A percentile compares a stretch with the other conserved stretches of the same genome.
phyloP scores from a whole-genome alignment of 2,113 vertebrate genomes.

The Kryptolebias marmoratus region DNA sequence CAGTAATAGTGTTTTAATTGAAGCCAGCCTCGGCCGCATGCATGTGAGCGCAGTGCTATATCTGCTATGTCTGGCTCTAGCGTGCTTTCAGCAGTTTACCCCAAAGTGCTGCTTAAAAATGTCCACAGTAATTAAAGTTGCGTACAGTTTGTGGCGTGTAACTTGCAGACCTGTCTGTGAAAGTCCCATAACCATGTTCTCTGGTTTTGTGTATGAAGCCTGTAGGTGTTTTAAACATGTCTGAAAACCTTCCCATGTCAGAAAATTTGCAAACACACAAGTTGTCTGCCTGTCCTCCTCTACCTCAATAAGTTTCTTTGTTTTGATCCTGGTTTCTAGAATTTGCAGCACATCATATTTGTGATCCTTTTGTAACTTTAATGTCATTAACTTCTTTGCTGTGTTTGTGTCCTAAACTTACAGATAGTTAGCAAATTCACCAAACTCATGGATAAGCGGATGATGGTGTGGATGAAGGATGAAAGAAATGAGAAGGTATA shows the following conservation, averaged over 20 bases:
- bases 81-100: slow-evolving; percentile 58
- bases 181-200: slow-evolving; percentile 38
- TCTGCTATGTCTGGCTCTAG: slow-evolving; percentile 61
- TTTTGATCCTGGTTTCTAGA: too few species aligned
- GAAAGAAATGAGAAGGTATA: too few species aligned
- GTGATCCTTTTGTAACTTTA: too few species aligned
- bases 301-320: not conserved
- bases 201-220: slow-evolving; percentile 30
- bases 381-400: too few species aligned
- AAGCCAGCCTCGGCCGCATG: slow-evolving; percentile 69
- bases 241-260: not conserved
- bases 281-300: not conserved
- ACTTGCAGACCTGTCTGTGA: slow-evolving; percentile 36
- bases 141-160: slow-evolving; percentile 42
- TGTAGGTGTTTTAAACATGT: slow-evolving; percentile 39
- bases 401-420: too few species aligned
- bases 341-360: too few species aligned
- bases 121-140: slow-evolving; percentile 60
- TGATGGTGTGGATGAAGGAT: too few species aligned
- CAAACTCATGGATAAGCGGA: too few species aligned
- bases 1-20: slow-evolving; percentile 78
- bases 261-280: not conserved
- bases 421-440: too few species aligned
- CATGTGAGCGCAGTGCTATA: slow-evolving; percentile 59
- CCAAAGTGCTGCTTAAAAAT: slow-evolving; percentile 66